Evolutionary conservation across 35 echinoderm and acorn worm species (phyloP).

Genomic region (Holothuria glaberrima): DNA sequence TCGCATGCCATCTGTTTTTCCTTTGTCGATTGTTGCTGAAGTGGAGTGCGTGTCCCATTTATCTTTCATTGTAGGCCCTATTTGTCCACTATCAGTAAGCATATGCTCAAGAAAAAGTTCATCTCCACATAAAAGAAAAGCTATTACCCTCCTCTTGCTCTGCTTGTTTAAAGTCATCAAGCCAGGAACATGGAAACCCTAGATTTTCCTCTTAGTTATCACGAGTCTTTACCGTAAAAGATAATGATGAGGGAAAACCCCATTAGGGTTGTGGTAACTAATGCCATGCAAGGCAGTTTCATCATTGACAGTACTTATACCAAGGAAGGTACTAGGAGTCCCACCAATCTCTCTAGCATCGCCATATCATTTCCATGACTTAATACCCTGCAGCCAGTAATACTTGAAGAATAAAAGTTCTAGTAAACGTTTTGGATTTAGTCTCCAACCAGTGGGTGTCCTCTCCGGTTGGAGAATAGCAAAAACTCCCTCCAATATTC

Average conservation of each 20-base stretch:
- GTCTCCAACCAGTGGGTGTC: neutral
- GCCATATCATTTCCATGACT: constrained; percentile 40
- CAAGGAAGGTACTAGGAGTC: constrained; percentile 30
- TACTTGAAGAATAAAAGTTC: constrained; percentile 15
- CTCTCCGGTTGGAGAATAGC: neutral
- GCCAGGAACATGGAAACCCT: neutral
- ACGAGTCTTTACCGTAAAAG: constrained; percentile 31
- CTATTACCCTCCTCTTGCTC: neutral
- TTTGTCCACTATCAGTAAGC: neutral
- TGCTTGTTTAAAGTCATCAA: neutral
- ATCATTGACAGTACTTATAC: constrained; percentile 59
- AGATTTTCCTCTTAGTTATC: constrained; percentile 81
- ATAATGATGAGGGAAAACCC: constrained; percentile 18
- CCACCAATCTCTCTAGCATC: constrained; percentile 81
- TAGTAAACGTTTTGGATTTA: neutral
- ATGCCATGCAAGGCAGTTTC: constrained; percentile 42
- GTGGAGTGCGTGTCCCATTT: constrained; percentile 72
- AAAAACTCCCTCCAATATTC: constrained; percentile 10
- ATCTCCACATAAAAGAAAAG: neutral
- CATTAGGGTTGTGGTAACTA: constrained; percentile 53
- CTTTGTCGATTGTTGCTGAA: too few relatives aligned
- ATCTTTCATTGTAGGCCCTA: constrained; percentile 59
- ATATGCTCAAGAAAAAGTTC: constrained; percentile 7
- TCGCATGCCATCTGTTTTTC: too few relatives aligned
- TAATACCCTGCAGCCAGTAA: neutral